Percentiles rank a stretch among this genome's conserved stretches.
Conservation (phyloP, 2,797 vertebrate genomes). For the Cirrhinus mrigala region DNA sequence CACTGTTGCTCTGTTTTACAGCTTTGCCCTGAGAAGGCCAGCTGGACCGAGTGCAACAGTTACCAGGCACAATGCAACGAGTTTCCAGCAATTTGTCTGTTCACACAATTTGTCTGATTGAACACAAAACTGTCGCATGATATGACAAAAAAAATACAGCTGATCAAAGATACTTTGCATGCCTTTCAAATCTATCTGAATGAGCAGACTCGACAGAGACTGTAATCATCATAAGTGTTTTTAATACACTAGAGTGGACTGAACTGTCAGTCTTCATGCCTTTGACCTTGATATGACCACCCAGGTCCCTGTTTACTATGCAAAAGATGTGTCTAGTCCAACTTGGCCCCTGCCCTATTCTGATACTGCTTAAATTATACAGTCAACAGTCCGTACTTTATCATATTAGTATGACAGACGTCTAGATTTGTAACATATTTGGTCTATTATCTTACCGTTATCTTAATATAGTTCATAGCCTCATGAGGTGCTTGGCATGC, state of each 20-base stretch:
- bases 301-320: constrained; percentile 31
- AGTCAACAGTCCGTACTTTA: not conserved
- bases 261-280: constrained; percentile 16
- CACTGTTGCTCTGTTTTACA: not conserved
- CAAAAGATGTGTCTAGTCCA: not conserved
- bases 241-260: constrained; percentile 34
- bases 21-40: not conserved
- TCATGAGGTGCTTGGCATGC: constrained; percentile 44
- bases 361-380: constrained; percentile 5
- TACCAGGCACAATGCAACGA: constrained; percentile 14
- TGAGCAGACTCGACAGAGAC: constrained; percentile 1
- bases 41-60: constrained; percentile 2
- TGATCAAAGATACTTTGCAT: not conserved
- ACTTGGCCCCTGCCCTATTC: not conserved
- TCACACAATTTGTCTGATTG: not conserved
- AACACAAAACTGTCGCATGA: not conserved
- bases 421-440: constrained; percentile 40
- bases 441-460: constrained; percentile 38
- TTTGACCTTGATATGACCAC: constrained; percentile 37
- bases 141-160: not conserved
- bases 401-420: constrained; percentile 4
- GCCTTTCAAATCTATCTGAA: constrained; percentile 7
- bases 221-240: constrained; percentile 14
- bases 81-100: constrained; percentile 13
- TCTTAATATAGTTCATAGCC: constrained; percentile 32